These are phyloP conservation scores for Euproctis similis DNA, from an alignment of 2,888 invertebrate species.

Conservation along the genomic window DNA sequence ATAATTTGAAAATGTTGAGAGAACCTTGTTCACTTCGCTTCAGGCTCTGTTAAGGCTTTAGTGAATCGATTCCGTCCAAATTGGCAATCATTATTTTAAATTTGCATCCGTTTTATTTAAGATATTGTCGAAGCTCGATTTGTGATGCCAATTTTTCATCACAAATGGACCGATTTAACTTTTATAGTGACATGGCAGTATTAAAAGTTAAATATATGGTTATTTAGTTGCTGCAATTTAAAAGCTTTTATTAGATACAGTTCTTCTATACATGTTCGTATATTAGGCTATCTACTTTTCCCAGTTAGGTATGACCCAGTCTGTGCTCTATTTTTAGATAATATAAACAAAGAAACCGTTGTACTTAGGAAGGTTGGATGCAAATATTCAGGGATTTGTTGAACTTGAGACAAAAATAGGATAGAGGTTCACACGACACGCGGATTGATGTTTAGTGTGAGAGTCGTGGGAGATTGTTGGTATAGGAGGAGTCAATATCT, in stretches of 20 bases:
- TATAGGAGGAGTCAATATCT: not conserved
- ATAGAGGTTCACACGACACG: not conserved
- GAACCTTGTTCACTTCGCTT: conserved; percentile 7
- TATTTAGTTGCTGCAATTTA: no score
- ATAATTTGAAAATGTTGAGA: no score
- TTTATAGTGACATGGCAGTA: no score
- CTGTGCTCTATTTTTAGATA: no score
- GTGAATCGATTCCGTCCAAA: conserved; percentile 21
- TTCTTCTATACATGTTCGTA: no score
- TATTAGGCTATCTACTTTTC: no score
- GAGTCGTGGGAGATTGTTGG: not conserved
- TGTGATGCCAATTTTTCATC: not conserved
- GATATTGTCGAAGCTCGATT: conserved; percentile 8
- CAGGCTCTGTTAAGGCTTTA: conserved; percentile 13
- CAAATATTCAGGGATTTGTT: not conserved
- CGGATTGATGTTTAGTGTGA: not conserved
- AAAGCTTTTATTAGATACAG: no score
- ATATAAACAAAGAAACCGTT: no score
- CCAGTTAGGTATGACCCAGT: no score
- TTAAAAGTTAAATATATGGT: no score
- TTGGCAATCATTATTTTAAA: conserved; percentile 19
- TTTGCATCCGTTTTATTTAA: conserved; percentile 22
- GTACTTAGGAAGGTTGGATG: no score
- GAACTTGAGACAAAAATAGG: not conserved
- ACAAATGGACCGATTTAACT: not conserved